phyloP scores from a whole-genome alignment of 2,797 vertebrate species.

The Gorsachius magnificus region DNA sequence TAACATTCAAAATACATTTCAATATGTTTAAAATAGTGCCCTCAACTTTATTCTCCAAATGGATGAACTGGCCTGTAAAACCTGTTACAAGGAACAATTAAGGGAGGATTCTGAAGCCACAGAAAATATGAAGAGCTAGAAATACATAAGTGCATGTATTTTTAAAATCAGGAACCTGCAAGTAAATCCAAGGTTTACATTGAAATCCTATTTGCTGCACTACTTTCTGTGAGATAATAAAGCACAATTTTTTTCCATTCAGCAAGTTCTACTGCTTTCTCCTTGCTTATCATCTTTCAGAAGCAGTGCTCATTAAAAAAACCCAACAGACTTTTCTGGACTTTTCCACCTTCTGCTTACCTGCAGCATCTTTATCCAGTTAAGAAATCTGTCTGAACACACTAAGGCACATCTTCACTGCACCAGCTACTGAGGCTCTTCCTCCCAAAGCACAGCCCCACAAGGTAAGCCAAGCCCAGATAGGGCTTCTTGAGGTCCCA shows the following conservation, averaged over 20 bases:
- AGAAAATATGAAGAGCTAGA: not conserved
- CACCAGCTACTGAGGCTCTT: not conserved
- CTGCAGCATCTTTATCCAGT: not conserved
- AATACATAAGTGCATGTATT: not conserved
- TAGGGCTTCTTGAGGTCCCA: not conserved
- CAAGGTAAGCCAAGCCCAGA: not conserved
- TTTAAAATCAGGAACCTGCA: not conserved
- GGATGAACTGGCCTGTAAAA: not conserved
- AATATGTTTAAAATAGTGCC: not conserved
- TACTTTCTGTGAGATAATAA: not conserved
- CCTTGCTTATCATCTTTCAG: not conserved
- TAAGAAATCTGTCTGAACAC: not conserved
- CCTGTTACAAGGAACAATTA: not conserved
- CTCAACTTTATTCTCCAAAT: not conserved
- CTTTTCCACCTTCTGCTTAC: not conserved
- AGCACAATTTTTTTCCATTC: not conserved
- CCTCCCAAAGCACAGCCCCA: not conserved
- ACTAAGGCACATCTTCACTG: not conserved
- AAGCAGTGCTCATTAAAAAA: not conserved
- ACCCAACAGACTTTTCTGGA: not conserved
- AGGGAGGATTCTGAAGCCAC: not conserved
- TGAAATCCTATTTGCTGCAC: not conserved
- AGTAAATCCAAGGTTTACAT: not conserved
- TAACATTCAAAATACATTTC: not conserved
- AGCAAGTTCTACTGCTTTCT: not conserved